Evolutionary conservation across 2,888 invertebrate species (phyloP).

Genomic region (Thelaira solivaga): DNA sequence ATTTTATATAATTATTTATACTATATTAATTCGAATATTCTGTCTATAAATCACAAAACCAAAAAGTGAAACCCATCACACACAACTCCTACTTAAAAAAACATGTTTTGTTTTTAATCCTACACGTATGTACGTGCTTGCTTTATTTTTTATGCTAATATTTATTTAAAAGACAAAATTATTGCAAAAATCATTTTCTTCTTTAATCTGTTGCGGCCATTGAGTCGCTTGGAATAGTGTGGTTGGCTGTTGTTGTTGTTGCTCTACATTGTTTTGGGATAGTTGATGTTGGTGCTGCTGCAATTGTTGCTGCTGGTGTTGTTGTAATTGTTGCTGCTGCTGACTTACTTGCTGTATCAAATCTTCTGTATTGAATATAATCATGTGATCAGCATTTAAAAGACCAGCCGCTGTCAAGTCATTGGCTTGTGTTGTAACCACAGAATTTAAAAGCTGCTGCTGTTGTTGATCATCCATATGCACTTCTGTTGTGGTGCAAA

Average conservation of each 20-base stretch:
- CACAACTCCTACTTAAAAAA: too few species aligned
- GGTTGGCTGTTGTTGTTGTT: constrained; percentile 4
- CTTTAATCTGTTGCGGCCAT: constrained; percentile 50
- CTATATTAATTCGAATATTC: too few species aligned
- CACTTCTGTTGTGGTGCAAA: constrained; percentile 49
- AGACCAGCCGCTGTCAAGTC: constrained; percentile 39
- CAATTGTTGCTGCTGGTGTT: constrained; percentile 35
- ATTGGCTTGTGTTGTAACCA: constrained; percentile 55
- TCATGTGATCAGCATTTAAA: constrained; percentile 57
- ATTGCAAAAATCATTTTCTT: constrained; percentile 51
- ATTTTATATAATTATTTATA: too few species aligned
- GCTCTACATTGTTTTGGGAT: constrained; percentile 1
- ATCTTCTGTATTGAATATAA: constrained; percentile 63
- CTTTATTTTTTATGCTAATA: too few species aligned
- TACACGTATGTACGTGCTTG: too few species aligned
- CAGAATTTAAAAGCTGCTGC: constrained; percentile 45
- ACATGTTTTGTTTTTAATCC: too few species aligned
- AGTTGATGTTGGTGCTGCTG: constrained; percentile 11
- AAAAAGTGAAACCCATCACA: too few species aligned
- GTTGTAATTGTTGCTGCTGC: constrained; percentile 60
- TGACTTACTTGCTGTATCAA: constrained; percentile 58
- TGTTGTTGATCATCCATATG: constrained; percentile 41
- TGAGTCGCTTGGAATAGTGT: constrained; percentile 34
- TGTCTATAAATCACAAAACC: too few species aligned
- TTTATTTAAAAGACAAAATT: constrained; percentile 54